phyloP scores from a whole-genome alignment of 1,140 invertebrate genomes.

The Pollicipes pollicipes region DNA sequence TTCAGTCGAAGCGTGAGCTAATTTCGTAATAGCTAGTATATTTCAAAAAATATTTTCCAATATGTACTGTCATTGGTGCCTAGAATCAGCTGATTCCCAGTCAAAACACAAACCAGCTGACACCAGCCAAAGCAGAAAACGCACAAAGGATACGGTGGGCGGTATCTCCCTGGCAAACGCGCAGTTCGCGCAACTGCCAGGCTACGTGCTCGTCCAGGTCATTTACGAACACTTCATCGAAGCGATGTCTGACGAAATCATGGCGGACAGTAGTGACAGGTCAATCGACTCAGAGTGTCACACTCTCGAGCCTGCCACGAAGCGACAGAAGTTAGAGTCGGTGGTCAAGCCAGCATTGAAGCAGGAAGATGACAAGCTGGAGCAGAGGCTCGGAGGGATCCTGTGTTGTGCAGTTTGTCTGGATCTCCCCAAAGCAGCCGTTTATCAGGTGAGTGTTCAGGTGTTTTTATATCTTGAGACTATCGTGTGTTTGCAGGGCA shows the following conservation, averaged over 20 bases:
- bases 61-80: not conserved
- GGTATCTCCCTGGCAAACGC: not conserved
- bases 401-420: not conserved
- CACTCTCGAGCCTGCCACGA: not conserved
- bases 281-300: not conserved
- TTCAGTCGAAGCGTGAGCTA: not conserved
- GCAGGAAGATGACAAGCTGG: not conserved
- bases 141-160: not conserved
- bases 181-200: no score
- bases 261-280: not conserved
- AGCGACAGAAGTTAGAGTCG: not conserved
- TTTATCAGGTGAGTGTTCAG: not conserved
- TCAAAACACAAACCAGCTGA: not conserved
- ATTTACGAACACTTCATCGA: not conserved
- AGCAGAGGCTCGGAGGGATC: not conserved
- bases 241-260: not conserved
- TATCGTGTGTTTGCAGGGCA: no score
- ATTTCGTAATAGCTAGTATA: not conserved
- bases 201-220: no score
- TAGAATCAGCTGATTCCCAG: not conserved
- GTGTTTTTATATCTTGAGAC: no score
- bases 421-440: not conserved
- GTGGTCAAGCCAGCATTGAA: not conserved
- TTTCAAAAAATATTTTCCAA: no score
- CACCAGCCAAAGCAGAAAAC: not conserved